Conservation (phyloP, 1,140 invertebrate species). For the Polyergus mexicanus region DNA sequence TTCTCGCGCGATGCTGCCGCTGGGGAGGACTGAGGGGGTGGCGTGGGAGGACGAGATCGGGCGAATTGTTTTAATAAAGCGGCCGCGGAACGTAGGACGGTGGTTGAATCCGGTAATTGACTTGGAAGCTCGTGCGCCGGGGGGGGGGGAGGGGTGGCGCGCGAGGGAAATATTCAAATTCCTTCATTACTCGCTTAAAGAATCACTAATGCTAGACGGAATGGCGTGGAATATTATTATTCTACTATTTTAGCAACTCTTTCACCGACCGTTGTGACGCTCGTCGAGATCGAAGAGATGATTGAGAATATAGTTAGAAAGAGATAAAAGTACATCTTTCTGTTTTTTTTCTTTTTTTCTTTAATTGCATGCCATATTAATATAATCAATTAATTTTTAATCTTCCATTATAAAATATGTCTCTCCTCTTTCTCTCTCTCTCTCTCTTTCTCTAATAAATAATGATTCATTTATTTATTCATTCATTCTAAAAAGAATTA, state of each 20-base stretch:
- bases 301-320: background rate
- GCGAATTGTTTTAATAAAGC: slow-evolving; percentile 84
- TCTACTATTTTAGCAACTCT: slow-evolving; percentile 80
- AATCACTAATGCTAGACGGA: slow-evolving; percentile 82
- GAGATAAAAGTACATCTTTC: background rate
- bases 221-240: slow-evolving; percentile 82
- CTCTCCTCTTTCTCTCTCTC: too few relatives aligned
- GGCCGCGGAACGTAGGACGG: slow-evolving; percentile 76
- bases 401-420: background rate
- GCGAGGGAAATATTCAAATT: slow-evolving; percentile 84
- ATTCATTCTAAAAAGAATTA: background rate
- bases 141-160: slow-evolving; percentile 67
- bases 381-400: background rate
- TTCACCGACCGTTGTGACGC: slow-evolving; percentile 24
- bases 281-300: slow-evolving; percentile 53
- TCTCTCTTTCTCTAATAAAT: too few relatives aligned
- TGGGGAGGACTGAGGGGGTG: slow-evolving; percentile 41
- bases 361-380: background rate
- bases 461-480: too few relatives aligned
- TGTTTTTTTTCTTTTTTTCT: slow-evolving; percentile 44
- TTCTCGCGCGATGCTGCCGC: slow-evolving; percentile 48
- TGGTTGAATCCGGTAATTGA: slow-evolving; percentile 84
- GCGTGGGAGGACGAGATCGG: slow-evolving; percentile 64
- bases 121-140: slow-evolving; percentile 80
- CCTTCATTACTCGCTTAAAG: slow-evolving; percentile 83